Base-by-base conservation (phyloP, 2,888 invertebrate species). In the Melanotus villosus region DNA sequence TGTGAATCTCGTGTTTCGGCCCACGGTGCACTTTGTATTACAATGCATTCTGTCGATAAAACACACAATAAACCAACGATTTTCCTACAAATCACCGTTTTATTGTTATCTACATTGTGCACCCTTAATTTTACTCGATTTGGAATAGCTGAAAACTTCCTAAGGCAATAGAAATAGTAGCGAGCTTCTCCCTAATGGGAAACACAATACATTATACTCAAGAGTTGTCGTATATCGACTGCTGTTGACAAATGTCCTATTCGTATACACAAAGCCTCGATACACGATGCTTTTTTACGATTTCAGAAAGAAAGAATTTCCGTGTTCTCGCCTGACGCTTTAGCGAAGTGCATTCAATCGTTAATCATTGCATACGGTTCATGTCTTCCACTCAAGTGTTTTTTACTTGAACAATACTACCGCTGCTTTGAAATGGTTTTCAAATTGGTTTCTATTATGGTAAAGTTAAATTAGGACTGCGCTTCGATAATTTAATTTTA, bases 261-360 rank as follows among this genome's bases (percentile, higher is more conserved):
- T 81, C 78, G 78, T 76, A 72, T 77, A 77, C 80, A 82, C 82
- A 82, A 83, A 81, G 81, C 76, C 77, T 73, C 72, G 68, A 70
- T 73, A 75, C 76, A 62, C 76, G 78, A 76, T 77, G 78, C 77
- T 80, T 81, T 82, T 83, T 83, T 80, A 80, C 82, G 79, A 80
- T 80, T 81, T 76, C 76, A 73, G 75, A 79, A 81, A 82, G 77
- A 80, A 83, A 81, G 84, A 82, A 81, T 84, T 84, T 84, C 82
- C 84, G 84, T 83, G 83, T 84, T 84, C 80, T 79, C 82, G 82
- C 82, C 79, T 76, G 73, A 75, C 73, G 75, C 82, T 81, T 82
- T 82, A 76, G 80, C 74, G 78, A 77, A 84, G 84, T 84, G 85
- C 83, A 83, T 82, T 84, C 82, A 83, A 83, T 85, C 85, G 84